These are phyloP conservation scores for Labroides dimidiatus DNA, from an alignment of 2,797 vertebrate species.

Conservation along the genomic window DNA sequence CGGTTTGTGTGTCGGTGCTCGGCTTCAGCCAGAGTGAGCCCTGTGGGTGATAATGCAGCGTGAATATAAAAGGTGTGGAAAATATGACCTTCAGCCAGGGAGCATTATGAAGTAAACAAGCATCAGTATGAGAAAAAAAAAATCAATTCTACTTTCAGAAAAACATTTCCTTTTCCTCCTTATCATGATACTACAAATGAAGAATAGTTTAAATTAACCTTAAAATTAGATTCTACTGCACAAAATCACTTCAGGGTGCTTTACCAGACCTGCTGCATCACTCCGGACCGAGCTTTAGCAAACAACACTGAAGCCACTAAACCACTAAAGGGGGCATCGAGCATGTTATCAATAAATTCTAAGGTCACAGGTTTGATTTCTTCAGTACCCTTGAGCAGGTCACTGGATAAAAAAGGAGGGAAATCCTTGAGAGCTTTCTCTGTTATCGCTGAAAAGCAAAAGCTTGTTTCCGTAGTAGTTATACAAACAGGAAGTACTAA, in stretches of 20 bases:
- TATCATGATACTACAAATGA: constrained; percentile 5
- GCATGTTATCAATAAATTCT: neutral
- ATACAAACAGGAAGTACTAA: too few species aligned
- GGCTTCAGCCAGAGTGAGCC: constrained; percentile 1
- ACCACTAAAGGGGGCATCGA: neutral
- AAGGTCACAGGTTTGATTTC: neutral
- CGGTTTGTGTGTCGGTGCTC: neutral
- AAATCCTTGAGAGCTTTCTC: neutral
- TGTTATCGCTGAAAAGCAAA: neutral
- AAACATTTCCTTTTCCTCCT: constrained; percentile 6
- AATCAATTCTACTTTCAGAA: constrained; percentile 26
- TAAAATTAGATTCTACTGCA: constrained; percentile 17
- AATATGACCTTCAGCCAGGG: constrained; percentile 46
- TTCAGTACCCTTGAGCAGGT: neutral
- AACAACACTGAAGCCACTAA: constrained; percentile 1
- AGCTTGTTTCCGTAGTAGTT: neutral
- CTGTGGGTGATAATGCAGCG: constrained; percentile 47
- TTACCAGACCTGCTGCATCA: neutral
- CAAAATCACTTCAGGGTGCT: constrained; percentile 1
- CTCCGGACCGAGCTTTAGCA: neutral
- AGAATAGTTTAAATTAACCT: constrained; percentile 39
- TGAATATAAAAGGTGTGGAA: constrained; percentile 38
- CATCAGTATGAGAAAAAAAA: constrained; percentile 6
- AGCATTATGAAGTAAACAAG: constrained; percentile 42
- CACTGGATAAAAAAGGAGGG: neutral